Base-by-base conservation (phyloP, 2,113 vertebrate species). In the Mus pahari region DNA sequence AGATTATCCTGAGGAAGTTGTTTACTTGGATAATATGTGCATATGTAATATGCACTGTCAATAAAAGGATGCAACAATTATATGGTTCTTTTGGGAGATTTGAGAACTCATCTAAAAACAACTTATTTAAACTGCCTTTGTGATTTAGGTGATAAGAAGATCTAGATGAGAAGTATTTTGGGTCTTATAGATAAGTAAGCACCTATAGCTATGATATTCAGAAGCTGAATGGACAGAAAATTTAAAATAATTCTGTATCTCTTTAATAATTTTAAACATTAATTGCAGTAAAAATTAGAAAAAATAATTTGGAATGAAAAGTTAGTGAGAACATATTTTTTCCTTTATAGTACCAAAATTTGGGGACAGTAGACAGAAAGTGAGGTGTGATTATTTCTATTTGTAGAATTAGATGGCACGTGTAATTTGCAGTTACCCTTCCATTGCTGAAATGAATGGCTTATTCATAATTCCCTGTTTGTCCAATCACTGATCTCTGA, bases 191-290 rank as follows among this genome's bases (percentile, higher is more conserved):
- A 68, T 16, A 82, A 62, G 6, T 10, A 92, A 66, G 33, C 24
- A 78, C 17, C 7, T 42, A 5, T 22, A 60, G 45, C 1, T 28
- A 2, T 42, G 2, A 90, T 78, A 64, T 39, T 91, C 3, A 94
- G 77, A 89, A 70, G n/a, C 10, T 28, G 28, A 83, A 10, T 50
- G 62, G 66, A 81, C 68, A 86, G 58, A 16, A 62, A 70, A 92
- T 89, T 92, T 89, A 60, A 86, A 96, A 36, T 55, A 91, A 84
- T 75, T 94, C 48, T 89, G 0, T n/a, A 53, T 84, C 53, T n/a
- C 48, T 88, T 62, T 50, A 62, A 26, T 31, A 20, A 62, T 84
- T 64, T 45, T 3, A 60, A 94, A 74, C 31, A 66, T 48, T 39
- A 82, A 13, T 81, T 70, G n/a, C 3, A 84, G 42, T 74, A 31